Base-by-base conservation (phyloP, 2,113 vertebrate genomes). In the Notothenia coriiceps region DNA sequence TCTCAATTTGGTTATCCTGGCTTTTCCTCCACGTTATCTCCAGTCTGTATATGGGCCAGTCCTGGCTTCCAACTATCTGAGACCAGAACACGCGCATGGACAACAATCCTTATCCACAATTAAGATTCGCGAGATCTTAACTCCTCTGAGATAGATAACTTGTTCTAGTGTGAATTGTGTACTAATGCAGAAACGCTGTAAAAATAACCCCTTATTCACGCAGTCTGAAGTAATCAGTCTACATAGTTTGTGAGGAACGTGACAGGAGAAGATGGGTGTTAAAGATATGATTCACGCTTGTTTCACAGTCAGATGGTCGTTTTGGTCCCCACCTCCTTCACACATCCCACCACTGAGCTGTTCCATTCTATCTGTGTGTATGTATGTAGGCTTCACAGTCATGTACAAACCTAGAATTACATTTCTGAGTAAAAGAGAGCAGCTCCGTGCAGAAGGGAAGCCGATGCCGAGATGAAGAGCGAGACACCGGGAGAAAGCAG, bases 301-400 rank as follows among this genome's bases (percentile, higher is more conserved):
- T 85, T 87, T 91, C 78, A 65, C 92, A 85, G 88, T 90, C 86
- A 78, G 68, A 88, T 88, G 86, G 78, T 91, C 65, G 29, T 87
- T 89, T 90, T 33, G 59, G 79, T 88, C 84, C 83, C 87, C 86
- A 86, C 83, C 86, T 90, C 86, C 79, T 86, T 92, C 88, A 89
- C 91, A 93, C 92, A 79, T 91, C 88, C 91, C 88, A 93, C 91
- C 77, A 83, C 82, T 77, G 90, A 92, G 89, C 89, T 91, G 89
- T 90, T 91, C 74, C 81, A 64, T 80, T 84, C 78, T 85, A 74
- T 86, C 81, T 81, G 90, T 86, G 84, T 76, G 68, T 66, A 71
- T 76, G 68, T 83, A 40, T 78, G 85, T 70, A 66, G 80, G 80
- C 76, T 87, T 80, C 71, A 56, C 33, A 62, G 76, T 64, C 68